Base-by-base conservation (phyloP, 2,113 vertebrate species). In the Oriolus oriolus region DNA sequence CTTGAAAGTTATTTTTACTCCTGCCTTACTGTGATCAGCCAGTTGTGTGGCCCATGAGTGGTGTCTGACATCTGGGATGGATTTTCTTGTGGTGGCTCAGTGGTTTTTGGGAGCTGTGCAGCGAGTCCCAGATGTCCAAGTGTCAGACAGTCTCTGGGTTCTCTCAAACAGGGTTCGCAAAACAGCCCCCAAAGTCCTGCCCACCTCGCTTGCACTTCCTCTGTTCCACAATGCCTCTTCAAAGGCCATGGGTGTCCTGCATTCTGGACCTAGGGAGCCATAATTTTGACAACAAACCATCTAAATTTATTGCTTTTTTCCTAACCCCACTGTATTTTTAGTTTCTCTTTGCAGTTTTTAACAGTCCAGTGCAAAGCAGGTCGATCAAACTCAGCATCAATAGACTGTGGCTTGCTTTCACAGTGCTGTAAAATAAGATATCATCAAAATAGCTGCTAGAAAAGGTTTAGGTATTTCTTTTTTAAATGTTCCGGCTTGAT, bases 401-500 rank as follows among this genome's bases (percentile, higher is more conserved):
- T 53, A 77, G 49, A 18, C 16, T 65, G 45, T 93, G 61, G 16
- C 53, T 75, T 87, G 75, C 42, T 90, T 83, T 91, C 87, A 59
- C 13, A 89, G 27, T 82, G 44, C 60, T 90, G 20, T 70, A 63
- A 93, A 89, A 64, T 66, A 66, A 93, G 75, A 80, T 80, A 74
- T 10, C 49, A 17, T 64, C 20, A 35, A 90, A 96, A 87, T 27
- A 96, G 75, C 79, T 87, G 41, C 35, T 11, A 77, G 76, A 59
- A 81, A 59, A 85, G 19, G 54, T 81, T 91, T 63, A 81, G 77
- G 35, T 84, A 39, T 96, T 96, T 94, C 50, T 91, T 96, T 66
- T 77, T 90, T 47, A 60, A 84, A 52, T 94, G 57, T 94, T 96
- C 70, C 85, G 53, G 9, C 87, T 70, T 96, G 71, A 90, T 96